These are phyloP conservation scores for Melanophora roralis DNA, from an alignment of 2,888 invertebrate genomes.

Conservation along the genomic window DNA sequence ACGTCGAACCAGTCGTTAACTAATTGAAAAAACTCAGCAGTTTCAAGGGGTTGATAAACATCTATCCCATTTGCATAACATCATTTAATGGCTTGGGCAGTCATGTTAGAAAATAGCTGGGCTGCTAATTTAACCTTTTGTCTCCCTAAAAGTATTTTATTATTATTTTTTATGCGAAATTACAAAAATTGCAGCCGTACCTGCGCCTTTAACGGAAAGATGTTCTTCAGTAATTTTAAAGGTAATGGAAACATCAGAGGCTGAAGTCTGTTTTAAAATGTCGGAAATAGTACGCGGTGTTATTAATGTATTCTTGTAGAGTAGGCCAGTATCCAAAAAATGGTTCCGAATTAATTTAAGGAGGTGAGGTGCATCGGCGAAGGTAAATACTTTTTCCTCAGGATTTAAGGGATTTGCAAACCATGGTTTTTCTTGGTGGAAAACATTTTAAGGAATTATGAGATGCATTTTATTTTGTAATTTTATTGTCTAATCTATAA, in stretches of 20 bases:
- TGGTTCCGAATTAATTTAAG: conserved; percentile 60
- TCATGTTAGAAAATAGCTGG: no score
- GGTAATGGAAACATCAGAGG: conserved; percentile 12
- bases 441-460: neutral
- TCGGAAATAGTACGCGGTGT: conserved; percentile 4
- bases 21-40: neutral
- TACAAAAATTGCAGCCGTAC: neutral
- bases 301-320: conserved; percentile 31
- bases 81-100: neutral
- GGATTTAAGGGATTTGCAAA: conserved; percentile 50
- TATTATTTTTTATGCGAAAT: neutral
- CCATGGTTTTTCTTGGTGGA: conserved; percentile 46
- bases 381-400: conserved; percentile 38
- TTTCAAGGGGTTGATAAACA: neutral
- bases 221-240: conserved; percentile 41
- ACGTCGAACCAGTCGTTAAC: neutral
- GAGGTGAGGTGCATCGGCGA: conserved; percentile 49
- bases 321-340: conserved; percentile 52
- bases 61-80: neutral
- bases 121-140: neutral
- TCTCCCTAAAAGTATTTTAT: neutral
- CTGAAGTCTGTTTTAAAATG: neutral
- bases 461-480: neutral
- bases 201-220: neutral
- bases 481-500: neutral